Evolutionary conservation across 2,888 invertebrate species (phyloP).

Genomic region (Pammene aurita): DNA sequence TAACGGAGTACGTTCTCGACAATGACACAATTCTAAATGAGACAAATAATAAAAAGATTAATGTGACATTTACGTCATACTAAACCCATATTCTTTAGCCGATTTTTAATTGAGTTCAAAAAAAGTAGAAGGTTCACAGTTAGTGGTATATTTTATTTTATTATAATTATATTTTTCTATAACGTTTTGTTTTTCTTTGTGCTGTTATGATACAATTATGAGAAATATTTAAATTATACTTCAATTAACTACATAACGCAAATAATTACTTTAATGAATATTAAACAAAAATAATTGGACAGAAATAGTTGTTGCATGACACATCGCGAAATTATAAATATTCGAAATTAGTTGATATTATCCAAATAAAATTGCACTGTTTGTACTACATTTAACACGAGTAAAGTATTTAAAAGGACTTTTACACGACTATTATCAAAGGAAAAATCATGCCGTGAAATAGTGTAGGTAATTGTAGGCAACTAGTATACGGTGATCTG

Average conservation of each 20-base stretch:
- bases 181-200: constrained; percentile 2
- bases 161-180: no score
- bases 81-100: no score
- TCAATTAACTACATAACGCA: constrained; percentile 30
- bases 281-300: constrained; percentile 9
- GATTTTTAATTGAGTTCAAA: no score
- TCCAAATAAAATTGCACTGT: constrained; percentile 10
- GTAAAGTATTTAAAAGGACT: background rate
- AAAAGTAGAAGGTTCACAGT: no score
- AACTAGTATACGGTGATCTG: no score
- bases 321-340: background rate
- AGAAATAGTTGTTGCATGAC: background rate
- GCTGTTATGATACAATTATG: background rate
- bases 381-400: constrained; percentile 20
- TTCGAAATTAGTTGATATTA: background rate
- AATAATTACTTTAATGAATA: constrained; percentile 25
- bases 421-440: background rate
- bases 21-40: no score
- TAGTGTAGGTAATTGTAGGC: no score
- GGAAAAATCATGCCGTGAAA: background rate
- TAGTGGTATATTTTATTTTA: no score
- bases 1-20: no score
- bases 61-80: no score
- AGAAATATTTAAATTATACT: constrained; percentile 1
- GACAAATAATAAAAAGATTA: no score